These are phyloP conservation scores for Coremacera marginata DNA, from an alignment of 2,888 invertebrate genomes.

Conservation along the genomic window DNA sequence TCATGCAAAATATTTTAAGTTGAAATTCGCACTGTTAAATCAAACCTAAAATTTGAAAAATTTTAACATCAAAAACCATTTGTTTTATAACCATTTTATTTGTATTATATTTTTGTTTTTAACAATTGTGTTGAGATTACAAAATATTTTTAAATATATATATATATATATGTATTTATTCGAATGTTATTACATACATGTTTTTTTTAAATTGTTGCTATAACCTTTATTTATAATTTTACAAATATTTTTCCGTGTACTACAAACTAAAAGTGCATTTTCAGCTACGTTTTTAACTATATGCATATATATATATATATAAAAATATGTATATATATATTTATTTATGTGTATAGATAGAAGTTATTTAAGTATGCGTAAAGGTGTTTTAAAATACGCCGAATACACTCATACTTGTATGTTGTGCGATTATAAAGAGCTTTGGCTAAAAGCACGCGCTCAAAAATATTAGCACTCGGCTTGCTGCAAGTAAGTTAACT, in stretches of 20 bases:
- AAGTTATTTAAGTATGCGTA: no score
- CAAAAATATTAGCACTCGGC: background rate
- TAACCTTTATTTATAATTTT: slow-evolving; percentile 22
- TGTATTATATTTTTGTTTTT: slow-evolving; percentile 6
- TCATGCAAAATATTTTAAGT: no score
- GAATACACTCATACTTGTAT: background rate
- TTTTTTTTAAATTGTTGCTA: slow-evolving; percentile 37
- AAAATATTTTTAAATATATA: slow-evolving; percentile 47
- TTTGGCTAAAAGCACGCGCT: background rate
- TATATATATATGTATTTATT: slow-evolving; percentile 36
- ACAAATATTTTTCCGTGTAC: background rate
- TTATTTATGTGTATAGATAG: background rate
- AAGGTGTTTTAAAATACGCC: slow-evolving; percentile 13
- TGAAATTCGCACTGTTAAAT: no score
- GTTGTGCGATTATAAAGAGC: background rate
- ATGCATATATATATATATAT: slow-evolving; percentile 40
- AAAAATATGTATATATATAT: slow-evolving; percentile 46
- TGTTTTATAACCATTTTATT: slow-evolving; percentile 15
- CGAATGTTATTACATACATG: slow-evolving; percentile 39
- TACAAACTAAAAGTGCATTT: slow-evolving; percentile 24
- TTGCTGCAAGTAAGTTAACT: background rate
- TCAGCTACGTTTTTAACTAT: slow-evolving; percentile 19
- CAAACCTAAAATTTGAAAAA: no score
- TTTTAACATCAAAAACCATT: no score
- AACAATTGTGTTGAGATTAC: slow-evolving; percentile 43